Evolutionary conservation across 2,888 invertebrate species (phyloP), one percentile per base, ranked within the genome.

Genomic region (Ctena decussata): DNA sequence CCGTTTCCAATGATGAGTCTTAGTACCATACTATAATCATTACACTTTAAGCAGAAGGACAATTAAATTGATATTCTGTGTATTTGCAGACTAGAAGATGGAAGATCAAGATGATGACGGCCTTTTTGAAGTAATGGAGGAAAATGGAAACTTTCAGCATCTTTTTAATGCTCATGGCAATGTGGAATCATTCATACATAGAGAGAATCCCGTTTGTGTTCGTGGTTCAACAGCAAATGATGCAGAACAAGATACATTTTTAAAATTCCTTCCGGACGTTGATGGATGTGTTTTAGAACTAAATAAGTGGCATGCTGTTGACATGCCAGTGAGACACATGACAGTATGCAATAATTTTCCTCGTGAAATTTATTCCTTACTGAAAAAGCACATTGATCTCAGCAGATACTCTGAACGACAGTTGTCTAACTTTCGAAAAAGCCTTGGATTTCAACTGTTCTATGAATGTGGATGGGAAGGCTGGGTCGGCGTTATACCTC

Each of bases 361-460:
- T 30, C 21, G 24, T 30, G 57, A 46, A 69, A 27, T 85, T 35
- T 24, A n/a, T 24, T 37, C 75, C 24, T n/a, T 65, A 76, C 78
- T 86, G 35, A 86, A 86, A 37, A 82, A 86, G 44, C 85, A 86
- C 53, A 35, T 82, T 0, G 60, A 80, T 41, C 57, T 86, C n/a
- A 44, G 80, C 46, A 2, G 27, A 32, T 86, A 80, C 53, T 44
- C 70, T 35, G 65, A 70, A 82, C 27, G 32, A 35, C 60, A 86
- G 46, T 44, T 79, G 15, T 53, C 44, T 12, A 85, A 53, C 27
- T 85, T 86, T 32, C 53, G 53, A 5, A 41, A 77, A 32, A 60
- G 39, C 18, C 37, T 86, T 11, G 86, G 86, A 18, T 72, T 77
- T 70, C 82, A 80, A 86, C 46, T 85, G 18, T 85, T 82, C 60